Percentiles rank a stretch among this genome's conserved stretches.
Evolutionary conservation across 2,888 invertebrate genomes (phyloP).

Genomic region (Plutella xylostella): DNA sequence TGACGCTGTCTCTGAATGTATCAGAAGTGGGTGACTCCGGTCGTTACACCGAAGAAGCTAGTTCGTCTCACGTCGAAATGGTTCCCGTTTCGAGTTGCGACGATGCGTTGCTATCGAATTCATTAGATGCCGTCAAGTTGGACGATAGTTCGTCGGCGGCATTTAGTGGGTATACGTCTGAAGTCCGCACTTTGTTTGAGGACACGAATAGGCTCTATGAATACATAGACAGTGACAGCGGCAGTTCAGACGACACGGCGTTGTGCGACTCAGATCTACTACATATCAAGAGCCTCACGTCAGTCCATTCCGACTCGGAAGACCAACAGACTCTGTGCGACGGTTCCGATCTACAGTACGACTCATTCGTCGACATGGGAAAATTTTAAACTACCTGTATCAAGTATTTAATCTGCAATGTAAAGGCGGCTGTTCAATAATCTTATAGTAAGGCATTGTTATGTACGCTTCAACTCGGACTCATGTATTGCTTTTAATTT

Average conservation of each 20-base stretch:
- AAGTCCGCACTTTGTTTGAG: constrained; percentile 5
- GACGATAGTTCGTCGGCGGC: constrained; percentile 27
- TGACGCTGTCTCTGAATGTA: constrained; percentile 30
- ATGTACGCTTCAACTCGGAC: too few species aligned
- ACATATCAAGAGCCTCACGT: constrained; percentile 25
- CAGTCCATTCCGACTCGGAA: constrained; percentile 20
- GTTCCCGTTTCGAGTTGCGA: constrained; percentile 33
- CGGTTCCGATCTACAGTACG: constrained; percentile 56
- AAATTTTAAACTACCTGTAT: constrained; percentile 57
- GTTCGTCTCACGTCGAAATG: constrained; percentile 41
- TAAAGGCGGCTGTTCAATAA: too few species aligned
- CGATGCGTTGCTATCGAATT: constrained; percentile 53
- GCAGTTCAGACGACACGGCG: constrained; percentile 50
- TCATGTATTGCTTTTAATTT: too few species aligned
- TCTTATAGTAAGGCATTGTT: too few species aligned
- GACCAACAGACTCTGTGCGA: constrained; percentile 39
- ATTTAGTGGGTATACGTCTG: constrained; percentile 10
- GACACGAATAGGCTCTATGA: constrained; percentile 32
- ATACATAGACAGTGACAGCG: constrained; percentile 50
- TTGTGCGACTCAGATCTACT: constrained; percentile 31
- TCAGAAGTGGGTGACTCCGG: constrained; percentile 56
- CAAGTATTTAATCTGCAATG: too few species aligned
- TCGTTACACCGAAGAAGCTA: constrained; percentile 53
- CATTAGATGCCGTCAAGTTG: constrained; percentile 41
- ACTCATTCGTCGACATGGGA: constrained; percentile 66